A percentile compares a stretch with the other conserved stretches of the same genome.
These are phyloP conservation scores for Cerceris ruficornis DNA, from an alignment of 2,888 invertebrate species.

Conservation along the genomic window DNA sequence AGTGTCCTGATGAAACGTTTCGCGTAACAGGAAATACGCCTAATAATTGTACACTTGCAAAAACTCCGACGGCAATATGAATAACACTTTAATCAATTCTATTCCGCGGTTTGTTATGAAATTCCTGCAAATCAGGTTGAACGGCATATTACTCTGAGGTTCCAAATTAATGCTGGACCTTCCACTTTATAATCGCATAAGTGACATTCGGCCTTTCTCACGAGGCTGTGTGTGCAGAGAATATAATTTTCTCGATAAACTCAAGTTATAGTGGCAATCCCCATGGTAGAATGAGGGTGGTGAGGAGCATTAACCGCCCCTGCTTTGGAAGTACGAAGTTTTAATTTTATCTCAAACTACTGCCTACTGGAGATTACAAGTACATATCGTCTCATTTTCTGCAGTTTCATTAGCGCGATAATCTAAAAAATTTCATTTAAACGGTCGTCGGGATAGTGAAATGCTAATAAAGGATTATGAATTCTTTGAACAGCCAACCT, in stretches of 20 bases:
- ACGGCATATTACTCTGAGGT: slow-evolving; percentile 54
- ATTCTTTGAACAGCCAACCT: slow-evolving; percentile 14
- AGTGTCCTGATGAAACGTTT: no score
- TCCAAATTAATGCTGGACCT: slow-evolving; percentile 50
- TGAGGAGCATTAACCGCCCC: slow-evolving; percentile 50
- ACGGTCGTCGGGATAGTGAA: slow-evolving; percentile 27
- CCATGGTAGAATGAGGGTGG: slow-evolving; percentile 14
- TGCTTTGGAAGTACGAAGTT: slow-evolving; percentile 55
- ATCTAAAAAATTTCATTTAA: slow-evolving; percentile 49
- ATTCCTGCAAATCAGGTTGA: slow-evolving; percentile 42
- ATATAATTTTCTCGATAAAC: slow-evolving; percentile 67
- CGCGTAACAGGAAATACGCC: neutral
- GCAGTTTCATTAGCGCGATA: slow-evolving; percentile 43
- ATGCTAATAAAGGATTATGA: slow-evolving; percentile 33
- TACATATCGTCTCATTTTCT: slow-evolving; percentile 47
- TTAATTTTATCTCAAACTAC: slow-evolving; percentile 52
- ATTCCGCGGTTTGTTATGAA: slow-evolving; percentile 41
- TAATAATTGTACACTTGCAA: neutral
- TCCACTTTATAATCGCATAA: slow-evolving; percentile 55
- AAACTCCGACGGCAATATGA: neutral
- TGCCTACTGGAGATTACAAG: slow-evolving; percentile 54
- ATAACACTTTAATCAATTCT: slow-evolving; percentile 17
- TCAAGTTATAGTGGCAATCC: slow-evolving; percentile 60
- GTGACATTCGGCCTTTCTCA: slow-evolving; percentile 48
- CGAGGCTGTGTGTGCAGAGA: slow-evolving; percentile 50